These are phyloP conservation scores for Geotrupes spiniger DNA, from an alignment of 2,888 invertebrate species.

Conservation along the genomic window DNA sequence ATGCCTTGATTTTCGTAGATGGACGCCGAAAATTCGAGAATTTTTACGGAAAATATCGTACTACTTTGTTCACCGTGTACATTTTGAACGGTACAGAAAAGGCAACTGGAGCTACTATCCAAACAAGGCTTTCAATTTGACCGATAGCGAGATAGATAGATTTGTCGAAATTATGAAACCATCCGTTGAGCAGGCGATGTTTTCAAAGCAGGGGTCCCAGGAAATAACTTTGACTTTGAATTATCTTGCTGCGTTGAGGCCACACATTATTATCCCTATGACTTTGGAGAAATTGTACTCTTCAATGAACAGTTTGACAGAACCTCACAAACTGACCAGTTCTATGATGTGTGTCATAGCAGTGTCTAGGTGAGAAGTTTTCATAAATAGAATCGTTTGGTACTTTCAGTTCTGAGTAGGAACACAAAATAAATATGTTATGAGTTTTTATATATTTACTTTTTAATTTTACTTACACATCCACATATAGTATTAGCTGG, in stretches of 20 bases:
- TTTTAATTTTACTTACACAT: too few relatives aligned
- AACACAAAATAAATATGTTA: too few relatives aligned
- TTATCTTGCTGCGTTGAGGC: slow-evolving; percentile 74
- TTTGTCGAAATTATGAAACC: slow-evolving; percentile 78
- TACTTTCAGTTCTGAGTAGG: too few relatives aligned
- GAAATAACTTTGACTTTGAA: slow-evolving; percentile 69
- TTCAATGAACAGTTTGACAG: slow-evolving; percentile 80
- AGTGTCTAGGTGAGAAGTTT: slow-evolving; percentile 55
- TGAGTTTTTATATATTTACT: too few relatives aligned
- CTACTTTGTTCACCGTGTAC: slow-evolving; percentile 59
- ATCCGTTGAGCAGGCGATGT: slow-evolving; percentile 74
- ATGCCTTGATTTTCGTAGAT: slow-evolving; percentile 48
- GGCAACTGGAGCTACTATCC: slow-evolving; percentile 66
- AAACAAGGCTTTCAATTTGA: slow-evolving; percentile 67
- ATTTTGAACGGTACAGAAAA: slow-evolving; percentile 65
- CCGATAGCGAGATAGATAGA: slow-evolving; percentile 74
- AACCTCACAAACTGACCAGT: slow-evolving; percentile 79
- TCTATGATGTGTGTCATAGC: slow-evolving; percentile 69
- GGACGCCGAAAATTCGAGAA: slow-evolving; percentile 68
- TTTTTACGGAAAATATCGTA: slow-evolving; percentile 66
- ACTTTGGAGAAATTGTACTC: slow-evolving; percentile 77
- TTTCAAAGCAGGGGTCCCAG: slow-evolving; percentile 63
- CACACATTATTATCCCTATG: slow-evolving; percentile 79
- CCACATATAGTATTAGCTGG: too few relatives aligned
- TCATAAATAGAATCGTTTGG: neutral